phyloP scores from a whole-genome alignment of 2,113 vertebrate genomes.

The Ageneiosus marmoratus region DNA sequence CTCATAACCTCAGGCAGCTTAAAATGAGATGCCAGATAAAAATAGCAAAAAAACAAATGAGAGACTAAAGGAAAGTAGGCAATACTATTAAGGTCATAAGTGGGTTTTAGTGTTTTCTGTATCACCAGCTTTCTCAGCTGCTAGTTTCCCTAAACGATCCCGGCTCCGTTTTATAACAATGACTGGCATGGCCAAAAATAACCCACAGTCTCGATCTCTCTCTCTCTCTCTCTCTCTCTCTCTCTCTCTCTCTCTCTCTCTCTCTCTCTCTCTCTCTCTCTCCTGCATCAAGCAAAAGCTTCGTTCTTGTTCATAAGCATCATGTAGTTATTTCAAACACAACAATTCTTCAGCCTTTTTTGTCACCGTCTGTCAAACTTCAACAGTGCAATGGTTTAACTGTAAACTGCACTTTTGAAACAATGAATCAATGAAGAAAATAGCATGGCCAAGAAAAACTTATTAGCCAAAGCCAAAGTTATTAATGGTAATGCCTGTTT shows the following conservation, averaged over 20 bases:
- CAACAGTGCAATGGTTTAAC: not conserved
- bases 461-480: not conserved
- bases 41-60: not conserved
- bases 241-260: not conserved
- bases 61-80: slow-evolving; percentile 6
- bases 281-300: not conserved
- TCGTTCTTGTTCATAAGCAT: not conserved
- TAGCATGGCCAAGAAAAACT: slow-evolving; percentile 18
- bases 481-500: not conserved
- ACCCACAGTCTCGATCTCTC: slow-evolving; percentile 6
- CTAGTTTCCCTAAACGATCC: not conserved
- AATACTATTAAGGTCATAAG: slow-evolving; percentile 34
- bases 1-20: slow-evolving; percentile 38
- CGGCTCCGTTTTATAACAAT: slow-evolving; percentile 16
- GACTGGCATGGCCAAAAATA: slow-evolving; percentile 15
- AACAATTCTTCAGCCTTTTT: not conserved
- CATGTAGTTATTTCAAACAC: not conserved
- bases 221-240: too few relatives aligned
- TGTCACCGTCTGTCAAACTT: not conserved
- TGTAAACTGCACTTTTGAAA: not conserved
- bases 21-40: slow-evolving; percentile 36
- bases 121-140: slow-evolving; percentile 26
- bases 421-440: slow-evolving; percentile 17
- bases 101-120: slow-evolving; percentile 24
- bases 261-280: not conserved